phyloP scores from a whole-genome alignment of 2,888 invertebrate species.

The Rotaria magnacalcarata region DNA sequence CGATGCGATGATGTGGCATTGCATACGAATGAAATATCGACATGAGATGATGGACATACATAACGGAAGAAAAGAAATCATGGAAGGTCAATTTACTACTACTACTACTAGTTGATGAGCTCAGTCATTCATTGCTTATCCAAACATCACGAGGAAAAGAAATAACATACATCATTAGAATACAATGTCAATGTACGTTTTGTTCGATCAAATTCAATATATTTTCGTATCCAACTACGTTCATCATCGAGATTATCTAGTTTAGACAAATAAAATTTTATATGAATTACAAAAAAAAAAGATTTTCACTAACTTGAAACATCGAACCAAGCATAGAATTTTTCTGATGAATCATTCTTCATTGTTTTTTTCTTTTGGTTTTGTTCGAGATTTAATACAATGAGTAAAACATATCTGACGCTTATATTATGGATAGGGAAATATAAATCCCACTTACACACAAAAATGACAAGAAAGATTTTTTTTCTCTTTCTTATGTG shows the following conservation, averaged over 20 bases:
- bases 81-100: constrained; percentile 11
- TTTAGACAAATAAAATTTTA: no score
- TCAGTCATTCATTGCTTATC: constrained; percentile 24
- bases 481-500: neutral
- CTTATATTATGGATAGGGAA: neutral
- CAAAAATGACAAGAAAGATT: neutral
- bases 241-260: constrained; percentile 22
- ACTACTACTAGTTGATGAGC: constrained; percentile 2
- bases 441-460: neutral
- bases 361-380: neutral
- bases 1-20: constrained; percentile 11
- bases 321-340: neutral
- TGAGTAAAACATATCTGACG: constrained; percentile 17
- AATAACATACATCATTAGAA: constrained; percentile 4
- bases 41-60: constrained; percentile 18
- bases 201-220: neutral
- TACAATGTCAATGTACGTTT: constrained; percentile 6
- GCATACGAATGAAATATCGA: constrained; percentile 22
- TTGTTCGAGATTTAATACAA: neutral
- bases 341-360: neutral
- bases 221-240: constrained; percentile 10
- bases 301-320: neutral
- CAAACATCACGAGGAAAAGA: neutral
- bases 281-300: neutral
- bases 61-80: neutral